A percentile compares a stretch with the other conserved stretches of the same genome.
phyloP scores from a whole-genome alignment of 2,888 invertebrate genomes.

The Hemithea aestivaria region DNA sequence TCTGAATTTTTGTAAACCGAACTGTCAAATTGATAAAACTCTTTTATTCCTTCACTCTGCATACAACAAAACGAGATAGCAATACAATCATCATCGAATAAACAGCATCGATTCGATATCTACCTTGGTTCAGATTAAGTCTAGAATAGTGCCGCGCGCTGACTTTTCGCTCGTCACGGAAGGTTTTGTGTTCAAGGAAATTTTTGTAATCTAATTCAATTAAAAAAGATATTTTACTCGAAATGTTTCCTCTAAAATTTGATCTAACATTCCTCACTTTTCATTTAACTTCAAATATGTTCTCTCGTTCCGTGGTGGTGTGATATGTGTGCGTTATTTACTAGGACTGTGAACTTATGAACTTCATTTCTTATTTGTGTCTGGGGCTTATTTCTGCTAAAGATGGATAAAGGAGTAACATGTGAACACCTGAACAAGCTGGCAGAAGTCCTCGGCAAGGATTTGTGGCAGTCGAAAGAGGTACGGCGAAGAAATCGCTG shows the following conservation, averaged over 20 bases:
- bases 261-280: slow-evolving; percentile 30
- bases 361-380: slow-evolving; percentile 53
- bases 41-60: too few relatives aligned
- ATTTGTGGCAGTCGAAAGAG: slow-evolving; percentile 70
- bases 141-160: slow-evolving; percentile 30
- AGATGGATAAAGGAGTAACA: slow-evolving; percentile 71
- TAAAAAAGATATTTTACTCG: slow-evolving; percentile 46
- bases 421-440: slow-evolving; percentile 73
- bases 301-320: slow-evolving; percentile 36
- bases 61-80: too few relatives aligned
- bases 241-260: slow-evolving; percentile 54
- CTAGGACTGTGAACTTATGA: slow-evolving; percentile 40
- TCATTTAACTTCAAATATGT: slow-evolving; percentile 33
- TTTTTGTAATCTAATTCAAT: slow-evolving; percentile 73
- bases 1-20: too few relatives aligned
- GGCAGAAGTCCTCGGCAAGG: slow-evolving; percentile 57
- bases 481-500: slow-evolving; percentile 40
- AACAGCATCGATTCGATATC: too few relatives aligned
- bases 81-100: too few relatives aligned
- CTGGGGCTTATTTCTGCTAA: slow-evolving; percentile 40
- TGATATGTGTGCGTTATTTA: slow-evolving; percentile 41
- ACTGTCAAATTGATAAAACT: too few relatives aligned
- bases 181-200: slow-evolving; percentile 66
- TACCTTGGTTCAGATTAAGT: too few relatives aligned
- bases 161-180: slow-evolving; percentile 77